Conservation (phyloP, 1,140 invertebrate genomes). For the Drosophila teissieri region DNA sequence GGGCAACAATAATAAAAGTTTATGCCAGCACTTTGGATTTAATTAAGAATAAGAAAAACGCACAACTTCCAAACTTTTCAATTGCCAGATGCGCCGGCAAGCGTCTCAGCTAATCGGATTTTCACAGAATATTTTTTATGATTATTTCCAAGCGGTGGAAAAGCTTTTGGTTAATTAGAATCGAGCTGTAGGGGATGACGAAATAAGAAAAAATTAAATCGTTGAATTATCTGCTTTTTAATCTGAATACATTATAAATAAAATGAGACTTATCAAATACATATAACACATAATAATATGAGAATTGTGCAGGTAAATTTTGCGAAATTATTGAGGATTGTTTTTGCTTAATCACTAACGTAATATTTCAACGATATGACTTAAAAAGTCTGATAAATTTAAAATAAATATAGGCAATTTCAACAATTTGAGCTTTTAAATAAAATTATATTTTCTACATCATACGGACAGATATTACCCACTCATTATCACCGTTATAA, state of each 20-base stretch:
- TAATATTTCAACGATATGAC: too few species aligned
- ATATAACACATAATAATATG: not conserved
- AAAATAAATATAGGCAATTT: too few species aligned
- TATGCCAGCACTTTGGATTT: constrained; percentile 75
- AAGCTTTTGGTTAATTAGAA: constrained; percentile 78
- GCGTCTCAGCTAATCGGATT: constrained; percentile 73
- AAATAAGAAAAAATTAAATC: constrained; percentile 4
- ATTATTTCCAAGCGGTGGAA: constrained; percentile 62
- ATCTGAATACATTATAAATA: not conserved
- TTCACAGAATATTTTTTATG: constrained; percentile 72
- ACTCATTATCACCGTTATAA: too few species aligned
- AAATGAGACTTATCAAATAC: not conserved
- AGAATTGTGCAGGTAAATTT: not conserved
- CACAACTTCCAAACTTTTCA: constrained; percentile 69
- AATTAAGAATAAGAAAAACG: constrained; percentile 80
- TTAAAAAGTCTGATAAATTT: too few species aligned
- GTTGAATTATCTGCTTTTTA: not conserved
- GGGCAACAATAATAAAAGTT: constrained; percentile 74
- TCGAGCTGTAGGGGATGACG: constrained; percentile 30
- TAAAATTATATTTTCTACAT: too few species aligned
- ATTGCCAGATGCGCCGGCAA: constrained; percentile 72
- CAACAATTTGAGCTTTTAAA: too few species aligned
- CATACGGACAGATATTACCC: too few species aligned
- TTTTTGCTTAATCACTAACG: too few species aligned
- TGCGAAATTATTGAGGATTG: not conserved